Base-by-base conservation (phyloP, 2,113 vertebrate species). In the Myotis yumanensis region DNA sequence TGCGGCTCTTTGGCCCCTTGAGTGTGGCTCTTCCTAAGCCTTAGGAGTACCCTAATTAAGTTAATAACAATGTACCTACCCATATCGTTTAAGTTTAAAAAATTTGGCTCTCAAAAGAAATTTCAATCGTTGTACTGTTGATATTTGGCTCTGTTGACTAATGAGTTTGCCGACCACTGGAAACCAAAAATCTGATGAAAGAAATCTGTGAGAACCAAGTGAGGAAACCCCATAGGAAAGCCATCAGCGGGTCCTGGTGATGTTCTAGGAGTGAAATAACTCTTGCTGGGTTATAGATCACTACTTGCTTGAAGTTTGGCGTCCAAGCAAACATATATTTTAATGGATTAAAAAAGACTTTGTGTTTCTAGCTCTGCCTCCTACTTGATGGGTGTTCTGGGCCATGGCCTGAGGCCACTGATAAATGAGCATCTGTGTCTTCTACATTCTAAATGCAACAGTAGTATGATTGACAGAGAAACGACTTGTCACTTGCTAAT, bases 401-500 rank as follows among this genome's bases (percentile, higher is more conserved):
- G 72, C 54, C 46, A 23, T 54, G 77, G 32, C 89, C 72, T 16
- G 10, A 3, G 87, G 90, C 72, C n/a, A 32, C 46, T 62, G n/a
- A 25, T 64, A 73, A 92, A 86, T 40, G 25, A 84, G 43, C 11
- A 4, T 89, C 73, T 71, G 9, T 87, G 80, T 86, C 57, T 79
- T 92, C 85, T 52, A 35, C 43, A 80, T 59, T 69, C 54, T 75
- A 75, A 86, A 43, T 32, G 51, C 64, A 72, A 86, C 17, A 1
- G 32, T 77, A 25, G 0, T 51, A 59, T 37, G 37, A 89, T 71
- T 95, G 79, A 95, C 32, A 71, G 52, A 46, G 35, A 93, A 95
- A 73, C 73, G 75, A 80, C 59, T 95, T 69, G 52, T 85, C 83
- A 71, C 57, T 86, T 96, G 92, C 51, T 93, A 96, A 80, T 68